A percentile compares a stretch with the other conserved stretches of the same genome.
Conservation (phyloP, 2,797 vertebrate genomes). For the Argyrosomus regius region DNA sequence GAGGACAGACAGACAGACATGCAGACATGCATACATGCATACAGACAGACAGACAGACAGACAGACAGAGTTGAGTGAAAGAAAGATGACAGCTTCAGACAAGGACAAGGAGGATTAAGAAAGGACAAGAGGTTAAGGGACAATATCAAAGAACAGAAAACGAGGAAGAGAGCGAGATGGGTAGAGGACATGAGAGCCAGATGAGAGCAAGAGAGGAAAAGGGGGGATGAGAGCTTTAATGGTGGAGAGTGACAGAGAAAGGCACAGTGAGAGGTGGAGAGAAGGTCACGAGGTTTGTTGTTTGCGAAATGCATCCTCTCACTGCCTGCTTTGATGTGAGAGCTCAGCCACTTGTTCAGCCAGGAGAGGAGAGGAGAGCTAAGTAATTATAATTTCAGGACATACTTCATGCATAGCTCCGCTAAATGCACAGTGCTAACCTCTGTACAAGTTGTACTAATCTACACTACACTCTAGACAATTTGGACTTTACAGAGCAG, state of each 20-base stretch:
- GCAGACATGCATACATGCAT: background rate
- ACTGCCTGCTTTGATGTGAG: conserved; percentile 54
- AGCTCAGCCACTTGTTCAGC: conserved; percentile 55
- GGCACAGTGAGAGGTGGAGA: conserved; percentile 54
- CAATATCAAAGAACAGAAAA: conserved; percentile 38
- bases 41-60: background rate
- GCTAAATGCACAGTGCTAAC: conserved; percentile 16
- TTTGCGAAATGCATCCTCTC: conserved; percentile 64
- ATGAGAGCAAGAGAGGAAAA: conserved; percentile 40
- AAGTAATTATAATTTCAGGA: conserved; percentile 54
- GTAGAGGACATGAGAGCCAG: conserved; percentile 31
- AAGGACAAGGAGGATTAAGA: conserved; percentile 26
- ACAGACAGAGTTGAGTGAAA: conserved; percentile 14
- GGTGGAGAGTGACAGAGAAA: conserved; percentile 22
- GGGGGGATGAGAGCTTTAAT: conserved; percentile 47
- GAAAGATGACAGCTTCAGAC: conserved; percentile 30
- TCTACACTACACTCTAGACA: background rate
- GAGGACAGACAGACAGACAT: background rate
- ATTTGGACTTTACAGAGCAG: conserved; percentile 6
- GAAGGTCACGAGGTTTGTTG: conserved; percentile 71
- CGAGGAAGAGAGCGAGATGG: conserved; percentile 20
- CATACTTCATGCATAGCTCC: conserved; percentile 22
- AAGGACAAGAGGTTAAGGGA: conserved; percentile 34
- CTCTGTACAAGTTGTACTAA: conserved; percentile 25
- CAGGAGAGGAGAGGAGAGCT: conserved; percentile 28